phyloP scores from a whole-genome alignment of 2,113 vertebrate species.

The Telmatochromis bifrenatus region DNA sequence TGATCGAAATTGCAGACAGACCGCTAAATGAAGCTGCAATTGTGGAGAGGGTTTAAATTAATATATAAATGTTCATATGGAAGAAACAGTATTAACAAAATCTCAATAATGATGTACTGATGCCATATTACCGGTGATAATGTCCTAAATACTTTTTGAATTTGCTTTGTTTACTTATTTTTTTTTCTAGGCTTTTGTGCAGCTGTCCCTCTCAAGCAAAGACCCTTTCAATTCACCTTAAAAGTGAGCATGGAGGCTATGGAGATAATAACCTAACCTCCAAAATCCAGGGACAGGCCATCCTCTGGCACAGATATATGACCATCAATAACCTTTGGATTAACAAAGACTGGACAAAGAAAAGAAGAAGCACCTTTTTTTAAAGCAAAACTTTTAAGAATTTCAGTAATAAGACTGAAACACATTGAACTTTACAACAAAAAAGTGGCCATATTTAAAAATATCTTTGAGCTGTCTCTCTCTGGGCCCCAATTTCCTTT shows the following conservation, averaged over 20 bases:
- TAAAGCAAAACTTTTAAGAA: background rate
- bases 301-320: background rate
- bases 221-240: background rate
- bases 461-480: background rate
- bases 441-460: background rate
- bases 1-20: background rate
- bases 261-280: background rate
- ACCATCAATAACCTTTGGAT: background rate
- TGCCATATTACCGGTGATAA: background rate
- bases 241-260: background rate
- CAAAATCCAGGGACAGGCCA: background rate
- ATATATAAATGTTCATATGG: background rate
- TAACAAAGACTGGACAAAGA: background rate
- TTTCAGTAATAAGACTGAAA: background rate
- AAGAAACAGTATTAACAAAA: background rate
- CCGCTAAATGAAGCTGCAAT: background rate
- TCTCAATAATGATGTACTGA: background rate
- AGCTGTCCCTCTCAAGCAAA: background rate
- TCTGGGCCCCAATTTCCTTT: background rate
- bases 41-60: background rate
- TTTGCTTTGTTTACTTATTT: background rate
- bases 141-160: background rate
- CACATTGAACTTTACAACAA: background rate
- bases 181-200: background rate
- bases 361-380: background rate